Percentiles rank a stretch among this genome's conserved stretches.
phyloP scores from a whole-genome alignment of 1,140 invertebrate genomes.

The Leptestheria dahalacensis region DNA sequence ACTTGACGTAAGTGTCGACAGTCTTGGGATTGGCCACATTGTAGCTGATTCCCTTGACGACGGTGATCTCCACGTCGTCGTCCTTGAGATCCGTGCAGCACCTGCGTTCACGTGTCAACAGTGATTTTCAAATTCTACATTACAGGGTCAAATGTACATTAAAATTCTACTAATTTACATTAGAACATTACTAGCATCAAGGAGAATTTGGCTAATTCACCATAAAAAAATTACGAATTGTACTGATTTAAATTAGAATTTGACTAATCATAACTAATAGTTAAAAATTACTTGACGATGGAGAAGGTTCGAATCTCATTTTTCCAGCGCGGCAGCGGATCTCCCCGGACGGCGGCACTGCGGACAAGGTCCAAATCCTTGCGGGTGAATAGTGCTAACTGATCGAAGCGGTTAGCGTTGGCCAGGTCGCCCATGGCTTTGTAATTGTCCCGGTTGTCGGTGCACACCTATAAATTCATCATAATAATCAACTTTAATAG shows the following conservation, averaged over 20 bases:
- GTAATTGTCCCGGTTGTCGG: constrained; percentile 72
- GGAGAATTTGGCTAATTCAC: too few relatives aligned
- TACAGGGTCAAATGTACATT: too few relatives aligned
- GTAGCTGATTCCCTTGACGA: constrained; percentile 77
- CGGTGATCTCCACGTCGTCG: constrained; percentile 72
- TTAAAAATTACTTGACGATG: constrained; percentile 55
- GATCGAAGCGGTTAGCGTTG: constrained; percentile 76
- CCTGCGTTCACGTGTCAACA: too few relatives aligned
- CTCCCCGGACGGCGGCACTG: constrained; percentile 43
- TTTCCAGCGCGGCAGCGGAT: constrained; percentile 66
- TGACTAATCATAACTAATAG: constrained; percentile 8
- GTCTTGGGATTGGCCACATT: constrained; percentile 69
- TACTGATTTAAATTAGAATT: not conserved
- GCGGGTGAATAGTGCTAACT: constrained; percentile 61
- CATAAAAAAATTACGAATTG: not conserved
- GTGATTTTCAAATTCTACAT: too few relatives aligned
- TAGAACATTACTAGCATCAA: too few relatives aligned
- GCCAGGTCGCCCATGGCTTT: constrained; percentile 84
- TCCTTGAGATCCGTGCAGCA: constrained; percentile 82
- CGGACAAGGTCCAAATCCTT: constrained; percentile 78
- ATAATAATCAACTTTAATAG: too few relatives aligned
- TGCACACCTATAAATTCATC: constrained; percentile 62
- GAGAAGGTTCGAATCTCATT: constrained; percentile 80
- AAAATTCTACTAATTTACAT: not conserved
- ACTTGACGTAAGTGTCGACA: constrained; percentile 84